A percentile compares a stretch with the other conserved stretches of the same genome.
Conservation (phyloP, 1,140 invertebrate species). For the Drosophila biarmipes region DNA sequence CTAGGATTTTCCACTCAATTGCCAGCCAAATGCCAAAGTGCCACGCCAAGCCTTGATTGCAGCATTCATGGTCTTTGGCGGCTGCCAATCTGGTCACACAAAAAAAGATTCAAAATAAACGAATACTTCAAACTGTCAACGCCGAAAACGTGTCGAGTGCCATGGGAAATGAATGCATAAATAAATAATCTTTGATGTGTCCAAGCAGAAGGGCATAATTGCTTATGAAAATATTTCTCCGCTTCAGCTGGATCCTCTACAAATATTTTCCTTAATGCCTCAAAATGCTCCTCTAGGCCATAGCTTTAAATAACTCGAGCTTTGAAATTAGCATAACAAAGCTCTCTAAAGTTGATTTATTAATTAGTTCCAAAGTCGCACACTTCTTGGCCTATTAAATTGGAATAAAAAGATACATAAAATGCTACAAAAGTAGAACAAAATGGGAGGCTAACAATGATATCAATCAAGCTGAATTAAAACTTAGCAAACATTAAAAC, state of each 20-base stretch:
- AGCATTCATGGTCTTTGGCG: constrained; percentile 58
- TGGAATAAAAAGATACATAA: constrained; percentile 33
- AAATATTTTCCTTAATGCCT: constrained; percentile 20
- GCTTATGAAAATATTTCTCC: constrained; percentile 38
- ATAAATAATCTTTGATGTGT: constrained; percentile 20
- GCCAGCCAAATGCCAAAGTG: constrained; percentile 63
- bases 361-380: constrained; percentile 40
- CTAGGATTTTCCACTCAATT: constrained; percentile 53
- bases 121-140: constrained; percentile 68
- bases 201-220: constrained; percentile 33
- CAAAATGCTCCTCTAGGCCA: constrained; percentile 10
- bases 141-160: constrained; percentile 50
- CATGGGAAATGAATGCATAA: constrained; percentile 38
- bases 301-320: constrained; percentile 27
- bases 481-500: constrained; percentile 13
- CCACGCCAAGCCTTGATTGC: constrained; percentile 51
- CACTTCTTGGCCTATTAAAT: constrained; percentile 34
- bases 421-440: constrained; percentile 28
- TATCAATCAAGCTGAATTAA: constrained; percentile 27
- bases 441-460: constrained; percentile 25
- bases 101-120: constrained; percentile 13
- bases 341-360: constrained; percentile 51
- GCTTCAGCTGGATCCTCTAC: constrained; percentile 8
- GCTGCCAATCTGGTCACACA: constrained; percentile 60
- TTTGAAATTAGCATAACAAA: constrained; percentile 68